These are phyloP conservation scores for Megalops atlanticus DNA, from an alignment of 2,113 vertebrate species.

Conservation along the genomic window DNA sequence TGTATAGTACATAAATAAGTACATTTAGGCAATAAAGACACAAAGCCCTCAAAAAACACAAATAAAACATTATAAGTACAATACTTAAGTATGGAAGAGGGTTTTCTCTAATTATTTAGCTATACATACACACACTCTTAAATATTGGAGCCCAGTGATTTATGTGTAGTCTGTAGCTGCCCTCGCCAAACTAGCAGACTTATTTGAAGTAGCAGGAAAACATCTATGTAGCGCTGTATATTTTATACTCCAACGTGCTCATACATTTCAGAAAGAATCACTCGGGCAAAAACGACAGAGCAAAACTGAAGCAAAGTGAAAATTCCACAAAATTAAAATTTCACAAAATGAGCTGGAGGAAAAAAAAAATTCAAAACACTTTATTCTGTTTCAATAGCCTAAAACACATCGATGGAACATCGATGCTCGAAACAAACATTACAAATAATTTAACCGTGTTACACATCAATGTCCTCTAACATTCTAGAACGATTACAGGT, in stretches of 20 bases:
- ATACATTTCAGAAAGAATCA: no score
- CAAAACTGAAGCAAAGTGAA: neutral
- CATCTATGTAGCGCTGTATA: no score
- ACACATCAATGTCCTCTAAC: constrained; percentile 11
- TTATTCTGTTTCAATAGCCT: neutral
- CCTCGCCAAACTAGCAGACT: neutral
- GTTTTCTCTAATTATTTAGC: no score
- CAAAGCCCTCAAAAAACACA: no score
- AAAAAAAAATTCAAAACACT: constrained; percentile 2
- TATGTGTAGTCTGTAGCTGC: no score
- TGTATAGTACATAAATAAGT: neutral
- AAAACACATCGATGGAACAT: constrained; percentile 1
- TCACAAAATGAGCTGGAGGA: neutral
- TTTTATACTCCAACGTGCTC: no score
- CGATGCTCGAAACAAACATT: constrained; percentile 5
- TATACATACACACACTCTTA: no score
- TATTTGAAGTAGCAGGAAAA: neutral
- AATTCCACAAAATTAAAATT: neutral
- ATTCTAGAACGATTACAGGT: constrained; percentile 14
- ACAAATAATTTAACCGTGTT: constrained; percentile 9
- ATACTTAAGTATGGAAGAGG: no score
- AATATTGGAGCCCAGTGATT: no score
- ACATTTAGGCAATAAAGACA: neutral
- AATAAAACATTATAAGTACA: no score
- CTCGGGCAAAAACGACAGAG: no score